phyloP scores from a whole-genome alignment of 2,888 invertebrate species.

The Hybos culiciformis region DNA sequence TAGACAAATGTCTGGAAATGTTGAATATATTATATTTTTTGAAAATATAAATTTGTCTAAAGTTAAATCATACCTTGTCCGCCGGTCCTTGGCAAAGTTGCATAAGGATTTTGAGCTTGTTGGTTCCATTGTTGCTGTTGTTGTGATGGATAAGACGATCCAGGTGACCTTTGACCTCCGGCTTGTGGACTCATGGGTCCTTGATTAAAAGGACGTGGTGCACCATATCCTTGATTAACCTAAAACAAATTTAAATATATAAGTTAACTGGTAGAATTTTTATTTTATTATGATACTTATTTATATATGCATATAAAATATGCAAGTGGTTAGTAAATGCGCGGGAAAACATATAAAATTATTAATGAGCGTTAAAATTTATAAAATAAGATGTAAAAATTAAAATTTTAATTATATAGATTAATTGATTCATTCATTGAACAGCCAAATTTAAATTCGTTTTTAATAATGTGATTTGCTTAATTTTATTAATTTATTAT shows the following conservation, averaged over 20 bases:
- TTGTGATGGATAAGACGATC: slow-evolving; percentile 29
- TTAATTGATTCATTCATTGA: too few species aligned
- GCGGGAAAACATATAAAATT: too few species aligned
- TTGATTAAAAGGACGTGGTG: slow-evolving; percentile 29
- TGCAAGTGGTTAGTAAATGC: not conserved
- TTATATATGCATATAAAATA: slow-evolving; percentile 6
- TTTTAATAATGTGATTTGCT: too few species aligned
- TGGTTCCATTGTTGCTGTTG: slow-evolving; percentile 19
- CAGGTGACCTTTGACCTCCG: slow-evolving; percentile 17
- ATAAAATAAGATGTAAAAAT: too few species aligned
- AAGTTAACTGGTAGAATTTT: slow-evolving; percentile 3
- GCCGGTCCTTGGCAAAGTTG: slow-evolving; percentile 32
- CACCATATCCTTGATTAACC: slow-evolving; percentile 33
- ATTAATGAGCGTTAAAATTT: too few species aligned
- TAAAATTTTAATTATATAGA: too few species aligned
- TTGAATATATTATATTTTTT: too few species aligned
- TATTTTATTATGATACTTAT: slow-evolving; percentile 12
- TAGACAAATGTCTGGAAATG: too few species aligned
- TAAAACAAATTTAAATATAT: slow-evolving; percentile 11
- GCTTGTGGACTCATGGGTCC: slow-evolving; percentile 11
- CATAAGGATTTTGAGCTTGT: slow-evolving; percentile 28
- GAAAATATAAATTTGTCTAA: too few species aligned
- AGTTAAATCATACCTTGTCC: slow-evolving; percentile 31
- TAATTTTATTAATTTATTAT: too few species aligned
- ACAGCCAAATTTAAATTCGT: too few species aligned